Evolutionary conservation across 2,888 invertebrate genomes (phyloP).

Genomic region (Tetrapedia diversipes): DNA sequence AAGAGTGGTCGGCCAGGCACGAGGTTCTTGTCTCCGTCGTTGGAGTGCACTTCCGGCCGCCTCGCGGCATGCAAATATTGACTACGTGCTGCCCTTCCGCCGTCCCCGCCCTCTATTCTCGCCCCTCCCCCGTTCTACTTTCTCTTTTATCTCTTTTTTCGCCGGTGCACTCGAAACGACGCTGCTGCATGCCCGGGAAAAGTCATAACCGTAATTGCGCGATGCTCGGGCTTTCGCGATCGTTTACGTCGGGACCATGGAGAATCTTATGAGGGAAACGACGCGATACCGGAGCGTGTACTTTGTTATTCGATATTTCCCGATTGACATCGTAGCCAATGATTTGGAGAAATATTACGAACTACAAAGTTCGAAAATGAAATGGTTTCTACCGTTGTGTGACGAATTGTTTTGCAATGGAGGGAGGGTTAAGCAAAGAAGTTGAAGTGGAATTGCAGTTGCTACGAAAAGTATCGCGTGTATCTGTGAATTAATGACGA

Average conservation of each 20-base stretch:
- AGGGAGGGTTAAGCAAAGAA: background rate
- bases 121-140: background rate
- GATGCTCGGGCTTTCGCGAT: constrained; percentile 35
- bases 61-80: constrained; percentile 81
- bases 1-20: constrained; percentile 64
- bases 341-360: constrained; percentile 6
- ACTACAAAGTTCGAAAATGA: too few species aligned
- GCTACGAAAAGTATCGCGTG: too few species aligned
- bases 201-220: constrained; percentile 60
- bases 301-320: background rate
- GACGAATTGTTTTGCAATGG: background rate
- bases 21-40: constrained; percentile 72
- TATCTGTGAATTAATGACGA: too few species aligned
- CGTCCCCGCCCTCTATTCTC: background rate
- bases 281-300: background rate
- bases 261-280: constrained; percentile 13
- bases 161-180: constrained; percentile 46
- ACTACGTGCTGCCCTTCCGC: constrained; percentile 65
- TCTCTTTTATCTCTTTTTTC: constrained; percentile 23
- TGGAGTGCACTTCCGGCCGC: constrained; percentile 77
- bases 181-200: constrained; percentile 36
- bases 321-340: background rate
- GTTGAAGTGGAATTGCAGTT: too few species aligned
- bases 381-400: too few species aligned
- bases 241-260: constrained; percentile 27